Base-by-base conservation (phyloP, 2,888 invertebrate genomes). In the Frankliniella intonsa region DNA sequence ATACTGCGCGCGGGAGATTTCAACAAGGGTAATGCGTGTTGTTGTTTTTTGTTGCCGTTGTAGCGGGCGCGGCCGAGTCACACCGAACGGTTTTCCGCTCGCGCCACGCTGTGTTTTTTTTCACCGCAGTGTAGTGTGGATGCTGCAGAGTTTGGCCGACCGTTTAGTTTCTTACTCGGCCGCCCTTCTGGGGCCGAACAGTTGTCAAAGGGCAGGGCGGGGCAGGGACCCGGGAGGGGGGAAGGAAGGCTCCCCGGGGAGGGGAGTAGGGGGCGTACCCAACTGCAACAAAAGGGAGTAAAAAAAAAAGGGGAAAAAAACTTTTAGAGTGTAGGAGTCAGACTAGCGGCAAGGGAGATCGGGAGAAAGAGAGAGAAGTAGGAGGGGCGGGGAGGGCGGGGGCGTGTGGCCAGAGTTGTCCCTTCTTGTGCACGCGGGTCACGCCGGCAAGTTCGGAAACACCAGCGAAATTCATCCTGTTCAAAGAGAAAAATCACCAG, bases 401-500 rank as follows among this genome's bases (percentile, higher is more conserved):
- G n/a, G 38, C 38, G 38, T 38, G 38, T 5, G 38, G 38, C 38
- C 38, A 38, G 38, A 38, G 38, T 38, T 38, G 38, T 62, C 14
- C 62, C 62, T 62, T 17, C 62, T n/a, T 62, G 19, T 62, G 62
- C 62, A 62, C 62, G 17, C 62, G 19, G 17, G 62, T 62, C 62
- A 62, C 62, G 62, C 19, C 17, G 11, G 11, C 62, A n/a, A 62
- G 62, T 62, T 62, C 62, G 62, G 62, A 62, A 62, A 62, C 62
- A 62, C 62, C 62, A 62, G 62, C 62, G 62, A 17, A 62, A 62
- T 62, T 62, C 62, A 62, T 62, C 62, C 62, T 62, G 62, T 17
- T 62, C 62, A 62, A 62, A 62, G 62, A 62, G 62, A 62, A 62
- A 62, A 62, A 62, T 62, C 62, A 62, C 62, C 62, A 17, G 62